These are phyloP conservation scores for Dromius quadrimaculatus DNA, from an alignment of 2,888 invertebrate genomes.

Conservation along the genomic window DNA sequence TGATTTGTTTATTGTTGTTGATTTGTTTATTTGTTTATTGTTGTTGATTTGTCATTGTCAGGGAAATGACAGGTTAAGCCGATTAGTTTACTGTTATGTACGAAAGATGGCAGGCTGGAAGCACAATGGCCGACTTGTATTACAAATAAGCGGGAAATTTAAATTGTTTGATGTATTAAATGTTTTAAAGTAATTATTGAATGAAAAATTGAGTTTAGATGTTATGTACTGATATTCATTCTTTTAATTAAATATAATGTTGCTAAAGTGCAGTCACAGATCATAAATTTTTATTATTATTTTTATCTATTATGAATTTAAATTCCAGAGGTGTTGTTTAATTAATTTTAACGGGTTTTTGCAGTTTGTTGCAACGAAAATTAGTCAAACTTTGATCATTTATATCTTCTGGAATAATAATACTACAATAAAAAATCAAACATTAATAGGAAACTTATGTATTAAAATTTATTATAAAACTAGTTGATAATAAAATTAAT, in stretches of 20 bases:
- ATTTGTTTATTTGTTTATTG: constrained; percentile 35
- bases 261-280: constrained; percentile 11
- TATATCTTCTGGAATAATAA: no score
- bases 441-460: no score
- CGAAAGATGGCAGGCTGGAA: constrained; percentile 40
- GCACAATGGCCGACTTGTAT: constrained; percentile 36
- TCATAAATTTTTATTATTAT: constrained; percentile 26
- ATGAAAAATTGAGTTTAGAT: constrained; percentile 33
- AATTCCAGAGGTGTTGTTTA: constrained; percentile 25
- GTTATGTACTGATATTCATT: constrained; percentile 15
- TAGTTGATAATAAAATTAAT: no score
- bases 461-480: no score
- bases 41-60: constrained; percentile 1
- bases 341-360: constrained; percentile 21
- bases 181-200: no score
- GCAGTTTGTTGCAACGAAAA: background rate
- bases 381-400: background rate
- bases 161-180: background rate
- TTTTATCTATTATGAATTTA: constrained; percentile 14
- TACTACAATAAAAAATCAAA: no score
- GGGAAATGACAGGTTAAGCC: no score
- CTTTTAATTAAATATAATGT: constrained; percentile 19
- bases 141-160: constrained; percentile 29
- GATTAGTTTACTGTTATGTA: constrained; percentile 8
- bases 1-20: constrained; percentile 34